Percentiles rank a stretch among this genome's conserved stretches.
Evolutionary conservation across 2,888 invertebrate genomes (phyloP).

Genomic region (Cryptus armator): DNA sequence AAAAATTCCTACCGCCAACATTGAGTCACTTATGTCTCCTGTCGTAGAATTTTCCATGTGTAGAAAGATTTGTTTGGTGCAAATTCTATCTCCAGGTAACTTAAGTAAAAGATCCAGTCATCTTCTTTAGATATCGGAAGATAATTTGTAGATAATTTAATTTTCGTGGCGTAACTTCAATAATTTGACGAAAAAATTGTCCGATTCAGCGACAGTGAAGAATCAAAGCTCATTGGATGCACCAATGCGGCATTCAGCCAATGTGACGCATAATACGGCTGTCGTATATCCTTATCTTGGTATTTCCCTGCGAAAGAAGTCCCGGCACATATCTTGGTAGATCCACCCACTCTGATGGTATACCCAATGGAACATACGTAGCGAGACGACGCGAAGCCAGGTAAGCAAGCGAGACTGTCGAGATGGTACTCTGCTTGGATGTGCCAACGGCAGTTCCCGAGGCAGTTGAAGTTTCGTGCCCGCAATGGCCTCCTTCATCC

Average conservation of each 20-base stretch:
- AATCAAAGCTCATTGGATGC: constrained; percentile 77
- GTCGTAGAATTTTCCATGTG: constrained; percentile 13
- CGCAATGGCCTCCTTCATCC: constrained; percentile 43
- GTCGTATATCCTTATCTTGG: constrained; percentile 78
- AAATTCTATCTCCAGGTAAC: not conserved
- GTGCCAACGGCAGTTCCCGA: constrained; percentile 51
- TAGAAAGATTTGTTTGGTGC: not conserved
- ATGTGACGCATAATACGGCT: constrained; percentile 75
- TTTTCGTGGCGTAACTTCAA: too few species aligned
- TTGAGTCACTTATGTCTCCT: constrained; percentile 46
- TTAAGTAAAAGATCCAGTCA: not conserved
- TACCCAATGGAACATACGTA: constrained; percentile 22
- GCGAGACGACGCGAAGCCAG: constrained; percentile 34
- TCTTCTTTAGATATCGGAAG: not conserved
- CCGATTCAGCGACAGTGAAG: constrained; percentile 70
- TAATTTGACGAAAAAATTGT: not conserved
- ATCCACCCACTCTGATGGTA: not conserved
- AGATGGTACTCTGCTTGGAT: constrained; percentile 29
- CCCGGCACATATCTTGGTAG: not conserved
- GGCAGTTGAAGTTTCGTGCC: constrained; percentile 38
- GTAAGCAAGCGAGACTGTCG: constrained; percentile 43
- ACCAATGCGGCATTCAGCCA: constrained; percentile 39
- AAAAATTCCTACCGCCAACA: constrained; percentile 16
- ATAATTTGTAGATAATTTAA: not conserved
- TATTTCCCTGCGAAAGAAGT: constrained; percentile 75